Evolutionary conservation across 2,113 vertebrate species (phyloP).

Genomic region (Numenius arquata): DNA sequence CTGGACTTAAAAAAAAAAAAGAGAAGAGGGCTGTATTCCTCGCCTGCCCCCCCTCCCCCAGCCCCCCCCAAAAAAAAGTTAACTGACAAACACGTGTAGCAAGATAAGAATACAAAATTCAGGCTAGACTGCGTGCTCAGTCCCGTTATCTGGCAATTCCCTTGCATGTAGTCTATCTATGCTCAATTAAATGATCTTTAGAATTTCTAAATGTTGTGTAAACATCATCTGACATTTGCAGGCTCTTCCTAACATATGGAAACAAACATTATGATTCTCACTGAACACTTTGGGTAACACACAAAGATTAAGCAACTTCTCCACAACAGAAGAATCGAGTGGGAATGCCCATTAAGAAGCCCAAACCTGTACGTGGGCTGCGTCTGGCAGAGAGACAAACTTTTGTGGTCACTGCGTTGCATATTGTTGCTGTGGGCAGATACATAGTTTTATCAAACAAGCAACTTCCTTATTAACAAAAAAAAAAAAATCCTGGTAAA

Average conservation of each 20-base stretch:
- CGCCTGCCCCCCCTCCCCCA: too few species aligned
- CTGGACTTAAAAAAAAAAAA: neutral
- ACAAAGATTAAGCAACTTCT: neutral
- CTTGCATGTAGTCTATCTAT: neutral
- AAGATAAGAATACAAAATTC: neutral
- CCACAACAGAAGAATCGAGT: neutral
- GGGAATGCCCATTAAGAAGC: neutral
- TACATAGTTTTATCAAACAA: neutral
- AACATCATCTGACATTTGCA: neutral
- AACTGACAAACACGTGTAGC: neutral
- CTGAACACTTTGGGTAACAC: neutral
- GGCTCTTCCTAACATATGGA: neutral
- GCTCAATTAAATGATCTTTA: neutral
- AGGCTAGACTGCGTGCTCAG: neutral
- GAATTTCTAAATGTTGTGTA: neutral
- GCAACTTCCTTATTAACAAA: neutral
- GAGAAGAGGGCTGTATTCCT: neutral
- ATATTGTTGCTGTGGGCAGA: neutral
- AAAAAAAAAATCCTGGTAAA: neutral
- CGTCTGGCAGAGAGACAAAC: neutral
- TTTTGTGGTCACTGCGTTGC: too few species aligned
- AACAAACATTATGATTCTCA: neutral
- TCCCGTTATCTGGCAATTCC: accelerated
- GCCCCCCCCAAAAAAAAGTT: neutral
- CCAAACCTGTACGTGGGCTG: neutral